A percentile compares a stretch with the other conserved stretches of the same genome.
Conservation (phyloP, 2,113 vertebrate species). For the Malurus melanocephalus region DNA sequence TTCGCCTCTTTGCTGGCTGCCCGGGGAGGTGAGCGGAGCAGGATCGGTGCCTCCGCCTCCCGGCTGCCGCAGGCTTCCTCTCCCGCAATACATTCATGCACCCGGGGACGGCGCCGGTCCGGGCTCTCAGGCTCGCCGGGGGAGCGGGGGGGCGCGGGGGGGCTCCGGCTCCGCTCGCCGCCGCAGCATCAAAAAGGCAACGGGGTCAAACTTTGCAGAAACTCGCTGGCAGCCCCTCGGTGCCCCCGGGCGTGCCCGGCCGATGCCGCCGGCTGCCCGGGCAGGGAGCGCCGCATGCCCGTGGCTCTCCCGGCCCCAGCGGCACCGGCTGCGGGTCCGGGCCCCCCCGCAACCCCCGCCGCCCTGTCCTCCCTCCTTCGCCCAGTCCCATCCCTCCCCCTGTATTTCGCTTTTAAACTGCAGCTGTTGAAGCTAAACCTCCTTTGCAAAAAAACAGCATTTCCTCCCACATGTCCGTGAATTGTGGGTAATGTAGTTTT, state of each 20-base stretch:
- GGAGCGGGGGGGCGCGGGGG: not conserved
- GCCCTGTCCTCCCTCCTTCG: not conserved
- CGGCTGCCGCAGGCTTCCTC: conserved; percentile 2
- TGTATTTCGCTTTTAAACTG: conserved; percentile 56
- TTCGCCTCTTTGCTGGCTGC: not conserved
- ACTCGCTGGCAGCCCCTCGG: conserved; percentile 35
- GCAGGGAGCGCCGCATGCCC: not conserved
- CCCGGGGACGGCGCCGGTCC: not conserved
- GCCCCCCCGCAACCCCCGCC: not conserved
- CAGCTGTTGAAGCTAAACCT: conserved; percentile 69
- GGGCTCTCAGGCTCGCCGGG: conserved; percentile 13
- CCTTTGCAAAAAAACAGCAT: conserved; percentile 70
- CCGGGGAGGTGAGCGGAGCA: not conserved
- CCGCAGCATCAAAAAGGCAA: conserved; percentile 69
- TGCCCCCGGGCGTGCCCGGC: not conserved
- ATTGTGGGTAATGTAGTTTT: conserved; percentile 86
- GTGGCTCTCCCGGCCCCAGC: not conserved
- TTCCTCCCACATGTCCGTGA: conserved; percentile 69
- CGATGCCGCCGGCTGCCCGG: not conserved
- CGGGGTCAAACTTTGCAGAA: conserved; percentile 79
- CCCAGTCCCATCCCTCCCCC: conserved; percentile 14
- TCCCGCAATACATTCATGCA: not conserved
- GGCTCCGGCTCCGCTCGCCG: conserved; percentile 5
- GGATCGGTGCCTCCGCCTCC: not conserved
- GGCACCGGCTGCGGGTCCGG: not conserved